phyloP scores from a whole-genome alignment of 2,888 invertebrate species.

The Hartigia nigra region DNA sequence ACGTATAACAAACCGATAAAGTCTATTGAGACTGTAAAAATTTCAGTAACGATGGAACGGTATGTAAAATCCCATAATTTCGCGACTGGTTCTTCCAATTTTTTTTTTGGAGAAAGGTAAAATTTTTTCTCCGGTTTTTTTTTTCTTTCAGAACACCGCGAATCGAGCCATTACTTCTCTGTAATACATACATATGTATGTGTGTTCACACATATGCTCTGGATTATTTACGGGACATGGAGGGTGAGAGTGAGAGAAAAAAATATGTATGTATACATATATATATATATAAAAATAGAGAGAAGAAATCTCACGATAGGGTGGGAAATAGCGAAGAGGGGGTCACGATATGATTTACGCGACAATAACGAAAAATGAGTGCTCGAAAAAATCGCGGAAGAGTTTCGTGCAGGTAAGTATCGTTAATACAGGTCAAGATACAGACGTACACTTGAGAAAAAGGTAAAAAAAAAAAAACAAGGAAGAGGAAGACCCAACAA shows the following conservation, averaged over 20 bases:
- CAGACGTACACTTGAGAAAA: not conserved
- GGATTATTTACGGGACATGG: not conserved
- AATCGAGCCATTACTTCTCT: not conserved
- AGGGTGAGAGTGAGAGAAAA: not conserved
- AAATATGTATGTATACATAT: not conserved
- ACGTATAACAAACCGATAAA: not conserved
- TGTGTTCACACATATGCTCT: not conserved
- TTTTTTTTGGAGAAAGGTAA: not conserved
- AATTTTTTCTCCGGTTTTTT: not conserved
- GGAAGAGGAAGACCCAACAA: not conserved
- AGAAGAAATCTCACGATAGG: not conserved
- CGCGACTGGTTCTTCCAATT: not conserved
- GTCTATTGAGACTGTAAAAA: not conserved
- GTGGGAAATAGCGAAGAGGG: not conserved
- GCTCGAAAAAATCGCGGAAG: not conserved
- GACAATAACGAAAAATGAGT: not conserved
- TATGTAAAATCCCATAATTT: not conserved
- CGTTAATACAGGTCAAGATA: not conserved
- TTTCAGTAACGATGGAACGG: not conserved
- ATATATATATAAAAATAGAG: not conserved
- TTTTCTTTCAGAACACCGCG: not conserved
- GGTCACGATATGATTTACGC: not conserved
- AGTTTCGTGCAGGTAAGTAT: not conserved
- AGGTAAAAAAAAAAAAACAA: not conserved
- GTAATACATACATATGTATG: not conserved